Percentiles rank a stretch among this genome's conserved stretches.
phyloP scores from a whole-genome alignment of 2,113 vertebrate species.

The Tautogolabrus adspersus region DNA sequence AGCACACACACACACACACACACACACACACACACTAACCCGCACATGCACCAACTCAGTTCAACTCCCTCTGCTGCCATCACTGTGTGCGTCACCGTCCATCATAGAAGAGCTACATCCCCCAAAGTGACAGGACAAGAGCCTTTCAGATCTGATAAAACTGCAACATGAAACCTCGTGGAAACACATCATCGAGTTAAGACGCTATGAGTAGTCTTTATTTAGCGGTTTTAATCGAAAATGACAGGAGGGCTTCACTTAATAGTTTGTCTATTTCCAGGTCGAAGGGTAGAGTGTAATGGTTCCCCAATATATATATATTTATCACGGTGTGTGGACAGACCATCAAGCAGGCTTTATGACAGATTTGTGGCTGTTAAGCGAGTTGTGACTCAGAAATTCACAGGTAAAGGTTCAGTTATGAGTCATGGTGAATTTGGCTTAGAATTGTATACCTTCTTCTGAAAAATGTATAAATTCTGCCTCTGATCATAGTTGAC shows the following conservation, averaged over 20 bases:
- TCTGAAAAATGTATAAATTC: neutral
- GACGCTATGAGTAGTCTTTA: neutral
- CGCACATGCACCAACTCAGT: slow-evolving; percentile 1
- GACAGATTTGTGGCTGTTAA: slow-evolving; percentile 49
- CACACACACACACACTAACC: no score
- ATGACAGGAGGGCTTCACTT: slow-evolving; percentile 28
- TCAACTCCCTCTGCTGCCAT: slow-evolving; percentile 7
- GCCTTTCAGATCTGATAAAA: slow-evolving; percentile 45
- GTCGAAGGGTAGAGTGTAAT: neutral
- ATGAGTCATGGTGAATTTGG: slow-evolving; percentile 49
- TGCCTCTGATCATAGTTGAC: neutral
- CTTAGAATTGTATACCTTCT: slow-evolving; percentile 22
- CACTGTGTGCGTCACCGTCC: slow-evolving; percentile 17
- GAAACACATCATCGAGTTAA: neutral
- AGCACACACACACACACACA: slow-evolving; percentile 14
- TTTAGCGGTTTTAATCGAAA: slow-evolving; percentile 29
- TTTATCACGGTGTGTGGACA: neutral
- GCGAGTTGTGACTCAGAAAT: slow-evolving; percentile 52
- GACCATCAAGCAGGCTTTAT: slow-evolving; percentile 34
- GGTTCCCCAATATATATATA: neutral
- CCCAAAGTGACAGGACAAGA: slow-evolving; percentile 40
- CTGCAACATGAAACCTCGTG: neutral
- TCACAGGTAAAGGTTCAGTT: slow-evolving; percentile 28
- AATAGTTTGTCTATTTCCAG: slow-evolving; percentile 19
- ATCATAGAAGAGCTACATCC: neutral